Conservation (phyloP, 2,888 invertebrate species). For the Sarcophaga carnaria region DNA sequence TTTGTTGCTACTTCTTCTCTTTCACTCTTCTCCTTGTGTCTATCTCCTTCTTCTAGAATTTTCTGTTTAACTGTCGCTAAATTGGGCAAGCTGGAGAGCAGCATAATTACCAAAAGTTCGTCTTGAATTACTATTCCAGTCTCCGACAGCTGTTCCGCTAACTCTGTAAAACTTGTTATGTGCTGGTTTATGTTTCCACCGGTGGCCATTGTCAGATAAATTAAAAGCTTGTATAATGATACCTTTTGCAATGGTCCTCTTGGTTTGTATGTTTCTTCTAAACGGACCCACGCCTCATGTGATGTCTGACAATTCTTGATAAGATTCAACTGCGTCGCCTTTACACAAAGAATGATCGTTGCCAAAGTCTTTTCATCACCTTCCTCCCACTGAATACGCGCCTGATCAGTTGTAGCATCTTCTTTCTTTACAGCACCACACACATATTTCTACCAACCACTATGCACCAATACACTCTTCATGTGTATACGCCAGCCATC, state of each 20-base stretch:
- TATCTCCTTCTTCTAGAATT: too few relatives aligned
- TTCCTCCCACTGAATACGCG: neutral
- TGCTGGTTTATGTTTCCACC: too few relatives aligned
- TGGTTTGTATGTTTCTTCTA: slow-evolving; percentile 1
- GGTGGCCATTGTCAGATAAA: too few relatives aligned
- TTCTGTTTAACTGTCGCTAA: too few relatives aligned
- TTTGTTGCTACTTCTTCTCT: too few relatives aligned
- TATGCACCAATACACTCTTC: slow-evolving; percentile 19
- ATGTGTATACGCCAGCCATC: slow-evolving; percentile 30
- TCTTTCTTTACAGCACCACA: neutral
- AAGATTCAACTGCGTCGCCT: neutral
- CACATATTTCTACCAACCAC: slow-evolving; percentile 15
- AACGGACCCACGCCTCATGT: slow-evolving; percentile 6
- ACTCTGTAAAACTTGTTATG: too few relatives aligned
- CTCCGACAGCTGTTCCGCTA: too few relatives aligned
- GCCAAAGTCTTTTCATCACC: neutral
- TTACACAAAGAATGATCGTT: neutral
- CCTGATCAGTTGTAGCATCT: neutral
- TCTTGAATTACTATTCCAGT: too few relatives aligned
- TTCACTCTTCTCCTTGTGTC: too few relatives aligned
- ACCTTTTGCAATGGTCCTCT: neutral
- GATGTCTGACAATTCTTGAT: slow-evolving; percentile 3
- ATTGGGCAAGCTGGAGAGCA: too few relatives aligned
- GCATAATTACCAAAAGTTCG: too few relatives aligned
- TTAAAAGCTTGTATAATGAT: too few relatives aligned